phyloP scores from a whole-genome alignment of 2,797 vertebrate genomes.

The Eulemur rubriventer region DNA sequence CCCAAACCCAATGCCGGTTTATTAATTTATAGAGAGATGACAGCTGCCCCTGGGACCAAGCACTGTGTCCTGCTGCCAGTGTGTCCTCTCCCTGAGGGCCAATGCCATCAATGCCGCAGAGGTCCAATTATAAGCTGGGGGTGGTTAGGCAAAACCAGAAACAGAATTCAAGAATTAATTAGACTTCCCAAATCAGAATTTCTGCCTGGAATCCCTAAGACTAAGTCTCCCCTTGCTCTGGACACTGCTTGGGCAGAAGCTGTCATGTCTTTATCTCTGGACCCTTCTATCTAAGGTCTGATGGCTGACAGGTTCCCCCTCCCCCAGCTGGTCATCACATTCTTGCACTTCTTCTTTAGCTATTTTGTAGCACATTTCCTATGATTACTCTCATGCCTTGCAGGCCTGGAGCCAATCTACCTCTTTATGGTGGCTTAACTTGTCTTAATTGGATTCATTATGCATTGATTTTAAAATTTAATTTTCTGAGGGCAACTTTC shows the following conservation, averaged over 20 bases:
- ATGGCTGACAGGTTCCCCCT: not conserved
- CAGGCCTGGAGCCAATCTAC: not conserved
- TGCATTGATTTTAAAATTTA: slow-evolving; percentile 46
- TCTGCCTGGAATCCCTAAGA: not conserved
- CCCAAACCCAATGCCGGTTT: not conserved
- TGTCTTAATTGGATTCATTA: slow-evolving; percentile 34
- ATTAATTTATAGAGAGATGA: not conserved
- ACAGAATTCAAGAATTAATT: not conserved
- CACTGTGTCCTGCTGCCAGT: not conserved
- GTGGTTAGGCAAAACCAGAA: not conserved
- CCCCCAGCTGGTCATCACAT: not conserved
- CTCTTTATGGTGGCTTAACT: slow-evolving; percentile 11
- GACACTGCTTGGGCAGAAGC: not conserved
- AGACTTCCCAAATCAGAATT: not conserved
- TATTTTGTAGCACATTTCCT: slow-evolving; percentile 35
- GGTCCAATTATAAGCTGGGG: not conserved
- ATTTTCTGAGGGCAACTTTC: slow-evolving; percentile 11
- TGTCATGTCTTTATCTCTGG: not conserved
- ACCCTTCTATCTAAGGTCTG: not conserved
- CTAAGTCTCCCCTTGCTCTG: not conserved
- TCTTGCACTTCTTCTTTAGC: slow-evolving; percentile 18
- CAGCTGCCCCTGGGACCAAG: not conserved
- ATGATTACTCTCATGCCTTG: slow-evolving; percentile 27
- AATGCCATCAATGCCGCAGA: rapidly evolving
- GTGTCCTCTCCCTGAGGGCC: not conserved